Conservation (phyloP, 2,888 invertebrate genomes). For the Rhaphigaster nebulosa region DNA sequence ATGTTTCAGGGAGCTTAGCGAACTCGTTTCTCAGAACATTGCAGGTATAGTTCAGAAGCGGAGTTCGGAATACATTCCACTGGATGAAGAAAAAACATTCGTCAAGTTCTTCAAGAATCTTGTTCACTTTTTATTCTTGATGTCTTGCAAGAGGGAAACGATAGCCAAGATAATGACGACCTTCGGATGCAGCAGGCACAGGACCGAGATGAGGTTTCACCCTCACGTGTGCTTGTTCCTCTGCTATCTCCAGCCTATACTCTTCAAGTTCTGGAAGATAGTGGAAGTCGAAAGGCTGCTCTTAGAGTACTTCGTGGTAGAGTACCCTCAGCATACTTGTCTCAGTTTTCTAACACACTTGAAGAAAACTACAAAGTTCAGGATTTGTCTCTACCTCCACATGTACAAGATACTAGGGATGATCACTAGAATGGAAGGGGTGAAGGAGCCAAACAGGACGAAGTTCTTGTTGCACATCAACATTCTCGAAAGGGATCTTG, state of each 20-base stretch:
- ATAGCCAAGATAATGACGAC: not conserved
- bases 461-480: conserved; percentile 7
- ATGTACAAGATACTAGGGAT: not conserved
- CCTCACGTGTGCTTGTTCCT: not conserved
- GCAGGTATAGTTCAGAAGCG: not conserved
- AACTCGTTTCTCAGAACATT: not conserved
- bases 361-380: not conserved
- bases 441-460: not conserved
- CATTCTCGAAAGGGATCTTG: not conserved
- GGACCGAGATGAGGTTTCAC: not conserved
- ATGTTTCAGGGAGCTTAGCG: not conserved
- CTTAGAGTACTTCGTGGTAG: not conserved
- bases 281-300: not conserved
- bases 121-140: not conserved
- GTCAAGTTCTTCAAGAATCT: not conserved
- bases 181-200: not conserved
- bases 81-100: not conserved
- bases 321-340: not conserved
- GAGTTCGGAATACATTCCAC: not conserved
- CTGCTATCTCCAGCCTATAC: not conserved
- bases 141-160: conserved; percentile 14
- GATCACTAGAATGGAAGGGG: not conserved
- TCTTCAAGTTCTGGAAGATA: not conserved
- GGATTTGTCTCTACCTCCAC: conserved; percentile 14
- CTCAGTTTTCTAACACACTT: not conserved